These are phyloP conservation scores for Lipophrys pholis DNA, from an alignment of 2,113 vertebrate species.

Conservation along the genomic window DNA sequence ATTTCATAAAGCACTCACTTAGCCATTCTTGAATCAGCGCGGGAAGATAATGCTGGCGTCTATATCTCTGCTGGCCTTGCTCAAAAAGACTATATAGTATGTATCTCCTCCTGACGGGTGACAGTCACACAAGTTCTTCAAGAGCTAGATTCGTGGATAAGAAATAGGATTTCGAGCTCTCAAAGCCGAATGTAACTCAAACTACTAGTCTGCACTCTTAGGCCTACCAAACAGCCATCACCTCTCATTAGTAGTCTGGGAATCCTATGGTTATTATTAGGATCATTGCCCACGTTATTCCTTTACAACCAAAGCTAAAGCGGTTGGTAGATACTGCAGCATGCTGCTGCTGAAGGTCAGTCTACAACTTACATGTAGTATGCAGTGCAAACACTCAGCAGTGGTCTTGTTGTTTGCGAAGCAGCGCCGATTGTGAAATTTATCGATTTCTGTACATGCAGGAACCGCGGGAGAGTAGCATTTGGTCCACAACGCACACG, in stretches of 20 bases:
- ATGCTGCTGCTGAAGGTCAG: constrained; percentile 4
- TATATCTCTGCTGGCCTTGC: constrained; percentile 44
- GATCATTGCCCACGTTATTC: background rate
- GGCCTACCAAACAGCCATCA: background rate
- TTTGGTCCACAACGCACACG: background rate
- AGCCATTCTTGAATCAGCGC: constrained; percentile 42
- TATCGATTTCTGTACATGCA: background rate
- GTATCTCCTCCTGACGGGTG: constrained; percentile 24
- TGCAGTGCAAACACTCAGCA: constrained; percentile 7
- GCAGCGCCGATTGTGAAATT: background rate
- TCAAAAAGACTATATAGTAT: constrained; percentile 34
- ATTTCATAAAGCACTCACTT: constrained; percentile 48
- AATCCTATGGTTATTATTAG: background rate
- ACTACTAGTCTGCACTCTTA: constrained; percentile 16
- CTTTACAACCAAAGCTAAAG: background rate
- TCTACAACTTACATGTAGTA: background rate
- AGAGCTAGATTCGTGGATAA: constrained; percentile 45
- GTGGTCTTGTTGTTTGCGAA: constrained; percentile 13
- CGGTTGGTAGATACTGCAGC: background rate
- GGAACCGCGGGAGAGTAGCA: background rate
- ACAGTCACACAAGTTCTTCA: constrained; percentile 36
- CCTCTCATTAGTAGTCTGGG: background rate
- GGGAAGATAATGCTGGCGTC: constrained; percentile 21
- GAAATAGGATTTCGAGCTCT: constrained; percentile 35
- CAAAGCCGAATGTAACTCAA: constrained; percentile 39